A percentile compares a stretch with the other conserved stretches of the same genome.
Conservation (phyloP, 2,888 invertebrate genomes). For the Nemoura dubitans region DNA sequence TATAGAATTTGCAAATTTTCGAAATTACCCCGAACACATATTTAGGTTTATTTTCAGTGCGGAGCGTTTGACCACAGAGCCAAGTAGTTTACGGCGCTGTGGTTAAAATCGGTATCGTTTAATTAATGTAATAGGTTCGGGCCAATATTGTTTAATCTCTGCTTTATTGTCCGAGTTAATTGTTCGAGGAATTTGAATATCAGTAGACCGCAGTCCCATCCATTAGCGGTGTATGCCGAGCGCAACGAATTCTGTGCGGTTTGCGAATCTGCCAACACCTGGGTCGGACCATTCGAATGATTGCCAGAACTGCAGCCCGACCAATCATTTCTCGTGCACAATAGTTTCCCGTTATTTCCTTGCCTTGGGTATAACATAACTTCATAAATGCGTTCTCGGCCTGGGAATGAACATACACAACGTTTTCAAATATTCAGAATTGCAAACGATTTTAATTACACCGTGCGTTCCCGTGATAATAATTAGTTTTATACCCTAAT, state of each 20-base stretch:
- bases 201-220: not conserved
- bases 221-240: conserved; percentile 1
- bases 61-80: not conserved
- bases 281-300: not conserved
- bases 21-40: not conserved
- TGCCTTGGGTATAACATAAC: not conserved
- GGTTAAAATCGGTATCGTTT: not conserved
- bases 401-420: not conserved
- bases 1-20: conserved; percentile 4
- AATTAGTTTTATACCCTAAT: not conserved
- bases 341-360: not conserved
- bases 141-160: conserved; percentile 7
- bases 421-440: not conserved
- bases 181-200: not conserved
- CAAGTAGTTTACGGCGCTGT: not conserved
- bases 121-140: not conserved
- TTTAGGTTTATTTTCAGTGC: not conserved
- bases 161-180: conserved; percentile 12
- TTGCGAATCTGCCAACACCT: not conserved
- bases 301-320: not conserved
- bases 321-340: not conserved
- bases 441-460: too few species aligned
- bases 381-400: not conserved
- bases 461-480: not conserved
- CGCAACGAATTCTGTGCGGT: not conserved